phyloP scores from a whole-genome alignment of 1,140 invertebrate species.

The Tetramorium parvispinum region DNA sequence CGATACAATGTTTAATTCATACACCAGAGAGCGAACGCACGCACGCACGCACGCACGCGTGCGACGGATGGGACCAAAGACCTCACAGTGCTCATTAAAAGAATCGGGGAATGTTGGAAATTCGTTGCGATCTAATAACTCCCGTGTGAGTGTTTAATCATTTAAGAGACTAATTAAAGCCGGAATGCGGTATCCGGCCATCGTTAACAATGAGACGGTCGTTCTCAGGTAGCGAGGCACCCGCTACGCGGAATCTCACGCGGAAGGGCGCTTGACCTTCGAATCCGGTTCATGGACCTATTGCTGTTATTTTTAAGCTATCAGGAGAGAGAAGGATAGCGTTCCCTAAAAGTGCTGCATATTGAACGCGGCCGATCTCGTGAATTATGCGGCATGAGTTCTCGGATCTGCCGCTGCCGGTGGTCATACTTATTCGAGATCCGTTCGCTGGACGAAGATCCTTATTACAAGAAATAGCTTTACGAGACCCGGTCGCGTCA shows the following conservation, averaged over 20 bases:
- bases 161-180: slow-evolving; percentile 34
- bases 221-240: slow-evolving; percentile 32
- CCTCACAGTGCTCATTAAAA: slow-evolving; percentile 14
- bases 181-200: slow-evolving; percentile 1
- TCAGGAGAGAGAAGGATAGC: no score
- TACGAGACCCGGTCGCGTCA: slow-evolving; percentile 64
- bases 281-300: slow-evolving; percentile 23
- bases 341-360: slow-evolving; percentile 13
- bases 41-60: neutral
- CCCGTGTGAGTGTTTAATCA: slow-evolving; percentile 35
- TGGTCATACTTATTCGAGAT: slow-evolving; percentile 52
- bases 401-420: neutral
- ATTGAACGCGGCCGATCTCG: slow-evolving; percentile 3
- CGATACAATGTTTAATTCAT: slow-evolving; percentile 58
- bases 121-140: slow-evolving; percentile 44
- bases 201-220: slow-evolving; percentile 31
- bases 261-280: slow-evolving; percentile 48
- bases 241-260: slow-evolving; percentile 18
- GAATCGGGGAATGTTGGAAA: slow-evolving; percentile 27
- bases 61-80: neutral
- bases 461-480: slow-evolving; percentile 75
- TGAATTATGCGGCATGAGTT: slow-evolving; percentile 59
- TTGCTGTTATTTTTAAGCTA: slow-evolving; percentile 6
- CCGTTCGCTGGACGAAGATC: slow-evolving; percentile 62
- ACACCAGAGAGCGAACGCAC: neutral